A percentile compares a stretch with the other conserved stretches of the same genome.
These are phyloP conservation scores for Melanotaenia trifasciata DNA, from an alignment of 2,797 vertebrate genomes.

Conservation along the genomic window DNA sequence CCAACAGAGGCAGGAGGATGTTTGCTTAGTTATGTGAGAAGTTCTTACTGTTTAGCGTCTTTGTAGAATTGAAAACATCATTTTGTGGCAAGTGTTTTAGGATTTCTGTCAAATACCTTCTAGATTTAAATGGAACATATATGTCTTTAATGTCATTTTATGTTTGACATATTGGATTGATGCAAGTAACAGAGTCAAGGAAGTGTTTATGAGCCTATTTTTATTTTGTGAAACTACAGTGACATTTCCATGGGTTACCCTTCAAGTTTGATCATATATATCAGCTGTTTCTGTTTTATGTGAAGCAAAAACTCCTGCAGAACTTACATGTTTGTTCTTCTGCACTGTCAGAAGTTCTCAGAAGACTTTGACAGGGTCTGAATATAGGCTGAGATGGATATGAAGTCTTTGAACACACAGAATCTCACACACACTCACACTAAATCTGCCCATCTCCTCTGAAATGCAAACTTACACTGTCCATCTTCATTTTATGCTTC, in stretches of 20 bases:
- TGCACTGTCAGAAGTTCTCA: conserved; percentile 56
- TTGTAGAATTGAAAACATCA: conserved; percentile 48
- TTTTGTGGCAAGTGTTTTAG: conserved; percentile 20
- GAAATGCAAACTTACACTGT: conserved; percentile 59
- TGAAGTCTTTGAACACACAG: conserved; percentile 54
- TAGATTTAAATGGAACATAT: conserved; percentile 60
- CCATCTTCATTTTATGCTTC: conserved; percentile 51
- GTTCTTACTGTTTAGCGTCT: conserved; percentile 61
- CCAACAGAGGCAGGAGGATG: conserved; percentile 30
- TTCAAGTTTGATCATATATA: conserved; percentile 61
- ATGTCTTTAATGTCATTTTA: conserved; percentile 48
- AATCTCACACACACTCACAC: conserved; percentile 13
- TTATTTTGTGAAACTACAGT: conserved; percentile 51
- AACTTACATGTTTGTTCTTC: conserved; percentile 66
- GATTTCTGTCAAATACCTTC: conserved; percentile 37
- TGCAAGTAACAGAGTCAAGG: conserved; percentile 43
- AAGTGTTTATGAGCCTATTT: conserved; percentile 54
- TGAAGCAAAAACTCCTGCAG: conserved; percentile 58
- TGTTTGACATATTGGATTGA: conserved; percentile 48
- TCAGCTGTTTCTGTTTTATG: conserved; percentile 56
- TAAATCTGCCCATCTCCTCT: conserved; percentile 41
- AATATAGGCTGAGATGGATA: conserved; percentile 43
- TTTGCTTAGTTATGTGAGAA: conserved; percentile 51
- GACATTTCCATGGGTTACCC: conserved; percentile 57
- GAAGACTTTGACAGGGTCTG: conserved; percentile 54